Percentiles rank a stretch among this genome's conserved stretches.
phyloP scores from a whole-genome alignment of 1,140 invertebrate genomes.

The Charaxes varanes region DNA sequence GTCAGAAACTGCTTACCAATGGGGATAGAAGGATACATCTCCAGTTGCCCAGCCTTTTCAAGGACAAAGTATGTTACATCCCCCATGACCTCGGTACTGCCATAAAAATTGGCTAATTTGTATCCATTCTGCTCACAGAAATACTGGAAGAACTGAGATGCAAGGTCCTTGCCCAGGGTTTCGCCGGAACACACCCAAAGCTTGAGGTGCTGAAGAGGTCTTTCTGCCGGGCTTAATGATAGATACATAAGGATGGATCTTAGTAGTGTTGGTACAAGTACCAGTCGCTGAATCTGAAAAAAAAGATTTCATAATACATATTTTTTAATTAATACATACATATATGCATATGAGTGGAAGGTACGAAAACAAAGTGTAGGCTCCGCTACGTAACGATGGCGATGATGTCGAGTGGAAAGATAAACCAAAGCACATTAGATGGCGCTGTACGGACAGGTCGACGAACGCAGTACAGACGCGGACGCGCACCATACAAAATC shows the following conservation, averaged over 20 bases:
- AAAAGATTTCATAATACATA: background rate
- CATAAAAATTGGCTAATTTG: conserved; percentile 89
- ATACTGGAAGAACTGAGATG: conserved; percentile 81
- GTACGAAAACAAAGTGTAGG: background rate
- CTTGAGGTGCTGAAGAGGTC: conserved; percentile 76
- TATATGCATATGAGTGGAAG: background rate
- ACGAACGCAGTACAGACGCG: no score
- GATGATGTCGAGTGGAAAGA: no score
- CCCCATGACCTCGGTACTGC: conserved; percentile 84
- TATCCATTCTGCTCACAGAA: conserved; percentile 77
- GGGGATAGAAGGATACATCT: conserved; percentile 80
- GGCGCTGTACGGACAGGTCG: no score
- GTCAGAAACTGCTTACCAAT: conserved; percentile 78
- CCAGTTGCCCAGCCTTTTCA: conserved; percentile 75
- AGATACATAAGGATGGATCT: conserved; percentile 84
- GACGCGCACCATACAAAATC: no score
- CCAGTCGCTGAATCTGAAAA: conserved; percentile 81
- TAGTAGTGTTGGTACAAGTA: conserved; percentile 88
- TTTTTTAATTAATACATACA: background rate
- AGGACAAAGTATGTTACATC: conserved; percentile 64
- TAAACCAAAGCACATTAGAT: no score
- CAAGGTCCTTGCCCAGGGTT: conserved; percentile 79
- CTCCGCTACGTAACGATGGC: no score
- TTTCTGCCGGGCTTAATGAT: conserved; percentile 63
- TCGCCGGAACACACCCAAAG: conserved; percentile 91